Percentiles rank a stretch among this genome's conserved stretches.
phyloP scores from a whole-genome alignment of 2,797 vertebrate genomes.

The Poeciliopsis infans region DNA sequence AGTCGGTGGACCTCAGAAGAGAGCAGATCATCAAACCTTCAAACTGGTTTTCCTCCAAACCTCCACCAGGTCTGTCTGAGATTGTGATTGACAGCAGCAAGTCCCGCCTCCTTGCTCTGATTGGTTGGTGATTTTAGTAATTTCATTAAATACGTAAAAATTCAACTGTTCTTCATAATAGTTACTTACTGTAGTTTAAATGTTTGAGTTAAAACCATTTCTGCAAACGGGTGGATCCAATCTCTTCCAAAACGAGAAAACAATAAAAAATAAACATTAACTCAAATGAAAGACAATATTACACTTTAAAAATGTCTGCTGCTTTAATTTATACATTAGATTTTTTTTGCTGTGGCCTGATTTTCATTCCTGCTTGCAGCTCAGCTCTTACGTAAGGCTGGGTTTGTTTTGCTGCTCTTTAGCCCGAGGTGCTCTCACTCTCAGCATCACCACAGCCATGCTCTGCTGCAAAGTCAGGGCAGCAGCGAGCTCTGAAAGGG shows the following conservation, averaged over 20 bases:
- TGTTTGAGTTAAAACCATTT: background rate
- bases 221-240: background rate
- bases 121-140: too few relatives aligned
- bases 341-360: background rate
- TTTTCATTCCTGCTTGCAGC: constrained; percentile 35
- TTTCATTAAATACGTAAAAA: too few relatives aligned
- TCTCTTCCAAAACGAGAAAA: background rate
- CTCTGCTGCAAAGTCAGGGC: constrained; percentile 43
- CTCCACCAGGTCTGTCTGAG: too few relatives aligned
- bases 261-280: background rate
- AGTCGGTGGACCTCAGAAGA: too few relatives aligned
- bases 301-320: background rate
- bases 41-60: too few relatives aligned
- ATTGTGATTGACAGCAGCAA: too few relatives aligned
- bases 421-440: constrained; percentile 64
- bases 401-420: constrained; percentile 74
- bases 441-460: constrained; percentile 49
- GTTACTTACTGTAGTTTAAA: too few relatives aligned
- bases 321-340: background rate
- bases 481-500: constrained; percentile 61
- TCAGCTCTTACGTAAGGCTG: constrained; percentile 71
- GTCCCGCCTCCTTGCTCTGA: too few relatives aligned
- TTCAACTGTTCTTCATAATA: too few relatives aligned
- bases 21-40: too few relatives aligned
- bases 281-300: background rate